Base-by-base conservation (phyloP, 2,888 invertebrate species). In the Entomobrya multifasciata region DNA sequence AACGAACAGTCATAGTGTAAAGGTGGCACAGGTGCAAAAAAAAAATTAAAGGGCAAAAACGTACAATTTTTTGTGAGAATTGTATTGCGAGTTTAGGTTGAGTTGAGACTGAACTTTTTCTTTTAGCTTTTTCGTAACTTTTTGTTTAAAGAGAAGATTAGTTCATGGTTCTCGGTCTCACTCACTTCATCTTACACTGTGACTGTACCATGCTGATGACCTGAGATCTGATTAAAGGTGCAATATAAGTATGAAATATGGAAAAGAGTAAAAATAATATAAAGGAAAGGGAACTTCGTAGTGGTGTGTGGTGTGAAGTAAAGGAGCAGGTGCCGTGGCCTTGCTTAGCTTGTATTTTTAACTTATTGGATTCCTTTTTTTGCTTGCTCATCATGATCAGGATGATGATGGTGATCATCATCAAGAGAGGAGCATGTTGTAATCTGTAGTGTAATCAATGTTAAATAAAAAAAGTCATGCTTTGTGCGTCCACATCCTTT, bases 371-470 rank as follows among this genome's bases (percentile, higher is more conserved):
- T 6, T n/a, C 77, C n/a, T 10, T 77, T 57, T 60, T 79, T 52
- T 67, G 79, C 79, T 79, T 30, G 67, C 78, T 78, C 78, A 79
- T 79, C 79, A 79, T 79, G n/a, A n/a, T n/a, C n/a, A n/a, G n/a
- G n/a, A n/a, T n/a, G n/a, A n/a, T n/a, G n/a, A n/a, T n/a, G n/a
- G n/a, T n/a, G n/a, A n/a, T n/a, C 79, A 41, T 79, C 49, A 20
- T 79, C 65, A 79, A 13, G 52, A 52, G n/a, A n/a, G n/a, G n/a
- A n/a, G 30, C 3, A 25, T 72, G 72, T 25, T 72, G 76, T 55
- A 55, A 76, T 76, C 79, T 49, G 30, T 79, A 70, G 36, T 72
- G 72, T 55, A 70, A 82, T 82, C 67, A 74, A 72, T 47, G 60
- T 41, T 25, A 20, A 47, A 60, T 17, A 57, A 27, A 82, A 60